These are phyloP conservation scores for Cyclargus thomasi DNA, from an alignment of 1,140 invertebrate species.

Conservation along the genomic window DNA sequence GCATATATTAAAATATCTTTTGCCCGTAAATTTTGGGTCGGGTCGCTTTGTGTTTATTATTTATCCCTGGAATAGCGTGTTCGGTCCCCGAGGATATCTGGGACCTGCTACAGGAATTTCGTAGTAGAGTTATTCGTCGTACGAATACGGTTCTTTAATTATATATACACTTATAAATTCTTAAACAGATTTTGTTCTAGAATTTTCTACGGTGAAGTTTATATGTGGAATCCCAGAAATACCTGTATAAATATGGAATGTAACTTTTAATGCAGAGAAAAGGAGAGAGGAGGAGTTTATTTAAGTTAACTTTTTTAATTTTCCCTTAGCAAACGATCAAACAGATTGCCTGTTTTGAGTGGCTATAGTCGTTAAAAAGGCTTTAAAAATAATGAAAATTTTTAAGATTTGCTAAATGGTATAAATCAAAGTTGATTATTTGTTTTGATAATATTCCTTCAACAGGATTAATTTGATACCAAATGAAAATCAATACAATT, in stretches of 20 bases:
- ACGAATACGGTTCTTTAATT: slow-evolving; percentile 1
- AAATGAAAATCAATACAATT: no score
- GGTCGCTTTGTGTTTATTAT: slow-evolving; percentile 34
- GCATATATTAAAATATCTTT: slow-evolving; percentile 20
- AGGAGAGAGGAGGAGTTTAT: no score
- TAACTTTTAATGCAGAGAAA: no score
- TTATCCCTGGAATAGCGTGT: slow-evolving; percentile 27
- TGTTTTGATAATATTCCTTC: no score
- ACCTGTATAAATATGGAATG: no score
- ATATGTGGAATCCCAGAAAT: no score
- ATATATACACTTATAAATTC: slow-evolving; percentile 8
- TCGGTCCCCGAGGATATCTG: slow-evolving; percentile 30
- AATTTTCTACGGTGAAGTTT: not conserved
- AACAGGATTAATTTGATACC: no score
- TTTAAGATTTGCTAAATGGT: no score
- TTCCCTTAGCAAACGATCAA: not conserved
- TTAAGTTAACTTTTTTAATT: no score
- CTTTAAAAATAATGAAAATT: no score
- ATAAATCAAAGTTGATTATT: no score
- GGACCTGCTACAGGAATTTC: slow-evolving; percentile 34
- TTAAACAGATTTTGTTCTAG: not conserved
- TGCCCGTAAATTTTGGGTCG: slow-evolving; percentile 22
- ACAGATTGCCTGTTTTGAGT: not conserved
- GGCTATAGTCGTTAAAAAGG: no score
- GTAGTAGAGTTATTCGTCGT: slow-evolving; percentile 17